A percentile compares a stretch with the other conserved stretches of the same genome.
These are phyloP conservation scores for Pomacea canaliculata DNA, from an alignment of 2,888 invertebrate genomes.

Conservation along the genomic window DNA sequence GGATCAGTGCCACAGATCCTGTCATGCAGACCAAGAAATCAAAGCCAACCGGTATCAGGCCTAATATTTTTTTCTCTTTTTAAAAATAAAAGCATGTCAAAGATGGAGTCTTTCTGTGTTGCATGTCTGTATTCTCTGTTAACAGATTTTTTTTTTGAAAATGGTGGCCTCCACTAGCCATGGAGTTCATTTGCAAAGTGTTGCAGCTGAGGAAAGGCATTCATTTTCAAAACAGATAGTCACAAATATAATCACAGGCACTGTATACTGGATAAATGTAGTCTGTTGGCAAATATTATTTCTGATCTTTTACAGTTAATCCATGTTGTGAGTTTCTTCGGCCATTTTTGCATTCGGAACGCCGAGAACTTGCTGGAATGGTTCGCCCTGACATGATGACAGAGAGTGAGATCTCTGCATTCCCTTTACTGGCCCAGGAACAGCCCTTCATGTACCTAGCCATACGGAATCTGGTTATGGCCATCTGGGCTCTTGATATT, in stretches of 20 bases:
- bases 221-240: too few species aligned
- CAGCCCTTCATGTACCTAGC: conserved; percentile 66
- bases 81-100: not conserved
- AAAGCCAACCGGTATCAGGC: conserved; percentile 25
- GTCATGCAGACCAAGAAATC: conserved; percentile 30
- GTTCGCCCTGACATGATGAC: conserved; percentile 69
- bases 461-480: conserved; percentile 69
- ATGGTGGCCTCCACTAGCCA: not conserved
- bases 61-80: too few species aligned
- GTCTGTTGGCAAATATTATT: not conserved
- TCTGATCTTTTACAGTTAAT: conserved; percentile 35
- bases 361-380: conserved; percentile 57
- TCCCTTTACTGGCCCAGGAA: conserved; percentile 64
- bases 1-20: conserved; percentile 65
- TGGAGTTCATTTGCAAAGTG: too few species aligned
- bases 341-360: conserved; percentile 58
- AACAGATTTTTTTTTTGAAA: conserved; percentile 19
- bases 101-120: not conserved
- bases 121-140: not conserved
- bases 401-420: conserved; percentile 65
- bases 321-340: conserved; percentile 34
- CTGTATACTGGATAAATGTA: too few species aligned
- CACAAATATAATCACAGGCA: too few species aligned
- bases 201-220: too few species aligned
- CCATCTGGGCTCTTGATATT: conserved; percentile 66